These are phyloP conservation scores for Brachionus plicatilis DNA, from an alignment of 1,140 invertebrate species.

Conservation along the genomic window DNA sequence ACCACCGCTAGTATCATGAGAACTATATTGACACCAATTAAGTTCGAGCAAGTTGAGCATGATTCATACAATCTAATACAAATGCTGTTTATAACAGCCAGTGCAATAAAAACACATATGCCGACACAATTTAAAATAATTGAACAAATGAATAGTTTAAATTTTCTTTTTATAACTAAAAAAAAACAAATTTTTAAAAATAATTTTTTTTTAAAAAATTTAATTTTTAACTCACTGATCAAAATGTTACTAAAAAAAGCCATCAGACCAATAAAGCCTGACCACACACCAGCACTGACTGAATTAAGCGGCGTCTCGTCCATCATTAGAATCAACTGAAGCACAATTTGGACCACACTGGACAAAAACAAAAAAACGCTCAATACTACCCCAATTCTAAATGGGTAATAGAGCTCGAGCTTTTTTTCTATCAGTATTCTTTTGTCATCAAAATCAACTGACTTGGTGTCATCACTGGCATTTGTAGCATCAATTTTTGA, in stretches of 20 bases:
- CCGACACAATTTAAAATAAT: background rate
- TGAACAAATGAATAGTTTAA: background rate
- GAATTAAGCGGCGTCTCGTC: background rate
- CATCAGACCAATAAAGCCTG: background rate
- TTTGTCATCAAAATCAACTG: background rate
- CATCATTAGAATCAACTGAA: background rate
- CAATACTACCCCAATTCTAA: background rate
- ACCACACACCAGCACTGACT: background rate
- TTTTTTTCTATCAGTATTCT: background rate
- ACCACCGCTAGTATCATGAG: background rate
- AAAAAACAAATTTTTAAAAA: background rate
- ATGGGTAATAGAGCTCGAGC: background rate
- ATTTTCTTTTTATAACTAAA: background rate
- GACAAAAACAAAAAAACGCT: background rate
- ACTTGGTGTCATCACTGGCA: background rate
- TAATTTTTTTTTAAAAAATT: background rate
- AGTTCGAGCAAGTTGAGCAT: background rate
- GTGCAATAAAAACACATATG: background rate
- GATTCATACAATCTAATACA: background rate
- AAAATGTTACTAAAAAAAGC: background rate
- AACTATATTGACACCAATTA: background rate
- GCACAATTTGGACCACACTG: background rate
- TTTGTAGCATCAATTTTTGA: background rate
- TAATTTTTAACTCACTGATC: background rate
- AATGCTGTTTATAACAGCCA: conserved; percentile 20